Percentiles rank a stretch among this genome's conserved stretches.
Evolutionary conservation across 2,888 invertebrate species (phyloP).

Genomic region (Argyresthia albistria): DNA sequence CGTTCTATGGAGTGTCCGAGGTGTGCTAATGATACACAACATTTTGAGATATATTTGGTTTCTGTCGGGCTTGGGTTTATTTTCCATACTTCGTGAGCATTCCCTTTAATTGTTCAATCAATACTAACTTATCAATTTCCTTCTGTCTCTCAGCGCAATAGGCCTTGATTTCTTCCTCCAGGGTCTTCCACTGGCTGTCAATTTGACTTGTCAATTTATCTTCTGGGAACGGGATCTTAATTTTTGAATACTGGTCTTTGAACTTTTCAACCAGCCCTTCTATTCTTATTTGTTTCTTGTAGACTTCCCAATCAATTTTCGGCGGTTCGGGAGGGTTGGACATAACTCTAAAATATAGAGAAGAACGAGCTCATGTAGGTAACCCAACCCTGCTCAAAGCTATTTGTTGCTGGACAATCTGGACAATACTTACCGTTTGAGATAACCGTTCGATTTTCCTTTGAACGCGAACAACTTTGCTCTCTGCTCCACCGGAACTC

Average conservation of each 20-base stretch:
- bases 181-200: slow-evolving; percentile 42
- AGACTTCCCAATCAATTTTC: slow-evolving; percentile 49
- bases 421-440: slow-evolving; percentile 29
- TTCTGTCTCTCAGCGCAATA: slow-evolving; percentile 31
- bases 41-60: too few species aligned
- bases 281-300: slow-evolving; percentile 35
- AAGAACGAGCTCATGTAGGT: neutral
- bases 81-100: too few species aligned
- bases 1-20: too few species aligned
- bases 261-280: slow-evolving; percentile 43
- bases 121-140: slow-evolving; percentile 23
- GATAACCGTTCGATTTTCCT: slow-evolving; percentile 43
- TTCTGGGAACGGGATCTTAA: slow-evolving; percentile 40
- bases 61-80: too few species aligned
- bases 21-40: too few species aligned
- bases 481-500: slow-evolving; percentile 38
- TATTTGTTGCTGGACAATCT: neutral
- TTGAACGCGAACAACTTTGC: slow-evolving; percentile 41
- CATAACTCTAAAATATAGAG: slow-evolving; percentile 25
- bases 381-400: neutral
- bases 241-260: slow-evolving; percentile 28
- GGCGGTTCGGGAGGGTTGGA: slow-evolving; percentile 40
- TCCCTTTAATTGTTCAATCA: too few species aligned
- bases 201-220: slow-evolving; percentile 34
- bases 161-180: slow-evolving; percentile 33